These are phyloP conservation scores for Oxycera nigricornis DNA, from an alignment of 2,888 invertebrate species.

Conservation along the genomic window DNA sequence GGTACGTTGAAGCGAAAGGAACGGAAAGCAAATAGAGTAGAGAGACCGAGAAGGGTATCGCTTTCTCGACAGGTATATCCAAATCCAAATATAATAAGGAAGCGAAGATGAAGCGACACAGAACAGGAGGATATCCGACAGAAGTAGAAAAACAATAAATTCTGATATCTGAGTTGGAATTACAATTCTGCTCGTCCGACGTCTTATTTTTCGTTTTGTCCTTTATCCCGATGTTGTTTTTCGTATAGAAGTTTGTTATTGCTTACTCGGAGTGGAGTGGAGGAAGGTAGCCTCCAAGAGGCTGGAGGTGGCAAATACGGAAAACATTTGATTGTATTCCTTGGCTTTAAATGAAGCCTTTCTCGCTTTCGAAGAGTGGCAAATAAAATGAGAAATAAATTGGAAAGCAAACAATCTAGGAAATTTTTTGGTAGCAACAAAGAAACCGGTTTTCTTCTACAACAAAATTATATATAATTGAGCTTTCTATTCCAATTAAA, in stretches of 20 bases:
- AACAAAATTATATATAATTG: too few relatives aligned
- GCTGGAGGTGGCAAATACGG: too few relatives aligned
- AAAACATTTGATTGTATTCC: too few relatives aligned
- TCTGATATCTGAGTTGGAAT: constrained; percentile 47
- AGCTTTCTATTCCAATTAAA: too few relatives aligned
- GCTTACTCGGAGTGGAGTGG: neutral
- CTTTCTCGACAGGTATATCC: neutral
- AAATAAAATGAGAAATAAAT: too few relatives aligned
- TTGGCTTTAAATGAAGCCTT: too few relatives aligned
- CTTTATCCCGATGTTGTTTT: constrained; percentile 5
- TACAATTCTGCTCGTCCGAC: constrained; percentile 35
- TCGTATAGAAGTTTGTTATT: neutral
- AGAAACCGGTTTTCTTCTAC: too few relatives aligned
- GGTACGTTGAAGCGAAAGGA: neutral
- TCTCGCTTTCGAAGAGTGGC: too few relatives aligned
- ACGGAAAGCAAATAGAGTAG: neutral
- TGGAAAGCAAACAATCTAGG: too few relatives aligned
- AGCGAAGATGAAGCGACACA: constrained; percentile 23
- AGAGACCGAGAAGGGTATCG: neutral
- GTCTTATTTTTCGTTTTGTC: constrained; percentile 25
- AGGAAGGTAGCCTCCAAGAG: too few relatives aligned
- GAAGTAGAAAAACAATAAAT: constrained; percentile 47
- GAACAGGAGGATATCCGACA: constrained; percentile 29
- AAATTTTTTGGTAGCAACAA: too few relatives aligned
- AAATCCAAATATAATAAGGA: constrained; percentile 28